Percentiles rank a stretch among this genome's conserved stretches.
phyloP scores from a whole-genome alignment of 2,113 vertebrate genomes.

The Toxostoma redivivum region DNA sequence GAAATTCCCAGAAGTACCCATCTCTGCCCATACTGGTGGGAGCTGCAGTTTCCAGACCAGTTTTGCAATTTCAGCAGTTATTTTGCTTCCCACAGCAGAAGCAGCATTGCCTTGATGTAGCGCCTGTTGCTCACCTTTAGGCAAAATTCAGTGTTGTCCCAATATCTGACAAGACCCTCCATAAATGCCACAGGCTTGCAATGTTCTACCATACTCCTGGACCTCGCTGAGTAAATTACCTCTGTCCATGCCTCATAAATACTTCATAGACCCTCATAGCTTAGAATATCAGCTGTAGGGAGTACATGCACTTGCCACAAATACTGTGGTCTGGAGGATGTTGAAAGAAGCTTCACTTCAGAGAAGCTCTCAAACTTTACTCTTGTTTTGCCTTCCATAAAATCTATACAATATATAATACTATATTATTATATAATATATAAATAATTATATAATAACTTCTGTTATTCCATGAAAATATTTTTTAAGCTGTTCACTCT shows the following conservation, averaged over 20 bases:
- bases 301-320: accelerated
- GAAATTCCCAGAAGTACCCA: background rate
- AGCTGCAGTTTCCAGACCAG: background rate
- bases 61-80: background rate
- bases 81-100: background rate
- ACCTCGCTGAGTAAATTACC: background rate
- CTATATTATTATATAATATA: too few relatives aligned
- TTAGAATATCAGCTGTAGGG: background rate
- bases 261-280: background rate
- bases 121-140: background rate
- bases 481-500: background rate
- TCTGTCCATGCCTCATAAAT: background rate
- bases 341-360: background rate
- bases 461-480: background rate
- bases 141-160: background rate
- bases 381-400: background rate
- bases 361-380: background rate
- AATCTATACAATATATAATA: too few relatives aligned
- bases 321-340: background rate
- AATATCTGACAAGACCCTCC: background rate
- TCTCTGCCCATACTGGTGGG: background rate
- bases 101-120: background rate
- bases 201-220: background rate
- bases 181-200: background rate
- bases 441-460: too few relatives aligned